A percentile compares a stretch with the other conserved stretches of the same genome.
Conservation (phyloP, 2,113 vertebrate species). For the Macrotus californicus region DNA sequence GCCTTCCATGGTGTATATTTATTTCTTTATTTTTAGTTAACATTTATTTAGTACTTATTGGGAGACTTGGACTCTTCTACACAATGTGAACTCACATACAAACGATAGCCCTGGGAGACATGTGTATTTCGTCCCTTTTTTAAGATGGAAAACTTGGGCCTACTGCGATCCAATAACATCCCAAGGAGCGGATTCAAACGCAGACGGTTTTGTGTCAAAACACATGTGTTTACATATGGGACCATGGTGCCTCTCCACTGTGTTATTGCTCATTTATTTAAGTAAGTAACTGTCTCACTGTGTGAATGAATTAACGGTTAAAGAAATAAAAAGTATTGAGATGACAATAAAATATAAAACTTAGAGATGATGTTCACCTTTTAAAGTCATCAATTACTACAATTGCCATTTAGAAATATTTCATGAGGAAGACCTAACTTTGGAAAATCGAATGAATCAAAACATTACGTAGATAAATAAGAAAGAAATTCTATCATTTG, state of each 20-base stretch:
- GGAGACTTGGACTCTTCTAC: neutral
- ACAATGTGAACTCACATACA: neutral
- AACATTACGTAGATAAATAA: neutral
- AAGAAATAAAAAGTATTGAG: neutral
- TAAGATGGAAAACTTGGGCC: neutral
- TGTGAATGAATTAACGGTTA: neutral
- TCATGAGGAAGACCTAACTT: neutral
- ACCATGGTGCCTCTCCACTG: neutral
- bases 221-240: neutral
- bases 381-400: neutral
- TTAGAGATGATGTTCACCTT: neutral
- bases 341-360: neutral
- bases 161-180: neutral
- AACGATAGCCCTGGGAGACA: neutral
- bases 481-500: neutral
- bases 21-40: neutral
- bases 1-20: neutral
- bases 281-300: neutral
- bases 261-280: neutral
- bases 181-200: neutral
- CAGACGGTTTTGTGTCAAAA: neutral
- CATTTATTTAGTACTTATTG: neutral
- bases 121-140: neutral
- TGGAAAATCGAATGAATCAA: neutral
- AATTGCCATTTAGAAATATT: neutral